phyloP scores from a whole-genome alignment of 2,888 invertebrate species.

The Baccha elongata region DNA sequence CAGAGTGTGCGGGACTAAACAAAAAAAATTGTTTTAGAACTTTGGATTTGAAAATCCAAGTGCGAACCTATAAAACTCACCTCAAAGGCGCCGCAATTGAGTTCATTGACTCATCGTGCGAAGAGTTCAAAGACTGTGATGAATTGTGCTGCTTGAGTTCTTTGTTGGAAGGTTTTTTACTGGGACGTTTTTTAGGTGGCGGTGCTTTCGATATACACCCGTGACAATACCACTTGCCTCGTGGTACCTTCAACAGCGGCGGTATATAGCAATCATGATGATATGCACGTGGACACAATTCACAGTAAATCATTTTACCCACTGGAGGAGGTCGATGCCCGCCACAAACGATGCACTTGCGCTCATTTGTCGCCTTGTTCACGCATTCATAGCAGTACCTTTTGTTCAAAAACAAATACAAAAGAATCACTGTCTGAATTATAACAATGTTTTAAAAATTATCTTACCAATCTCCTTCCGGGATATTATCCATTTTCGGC shows the following conservation, averaged over 20 bases:
- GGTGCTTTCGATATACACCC: slow-evolving; percentile 94
- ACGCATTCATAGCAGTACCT: slow-evolving; percentile 98
- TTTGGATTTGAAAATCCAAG: slow-evolving; percentile 14
- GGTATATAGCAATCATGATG: slow-evolving; percentile 97
- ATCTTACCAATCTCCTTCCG: slow-evolving; percentile 97
- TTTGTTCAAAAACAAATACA: slow-evolving; percentile 14
- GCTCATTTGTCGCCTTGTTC: slow-evolving; percentile 95
- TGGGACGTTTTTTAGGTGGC: slow-evolving; percentile 86
- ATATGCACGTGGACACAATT: slow-evolving; percentile 94
- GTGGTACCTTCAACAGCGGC: slow-evolving; percentile 90
- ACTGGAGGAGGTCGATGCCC: slow-evolving; percentile 84
- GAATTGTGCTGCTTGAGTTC: slow-evolving; percentile 78
- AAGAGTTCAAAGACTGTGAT: slow-evolving; percentile 80
- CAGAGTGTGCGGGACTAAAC: slow-evolving; percentile 87
- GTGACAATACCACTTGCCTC: slow-evolving; percentile 94
- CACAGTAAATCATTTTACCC: slow-evolving; percentile 90
- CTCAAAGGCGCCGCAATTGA: slow-evolving; percentile 80
- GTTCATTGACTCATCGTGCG: slow-evolving; percentile 82
- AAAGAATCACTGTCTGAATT: too few species aligned
- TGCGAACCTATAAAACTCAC: slow-evolving; percentile 77
- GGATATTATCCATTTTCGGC: slow-evolving; percentile 97
- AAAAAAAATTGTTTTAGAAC: neutral
- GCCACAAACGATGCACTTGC: slow-evolving; percentile 97
- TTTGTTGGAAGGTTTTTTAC: slow-evolving; percentile 83
- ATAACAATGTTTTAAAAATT: slow-evolving; percentile 7